Evolutionary conservation across 2,888 invertebrate genomes (phyloP).

Genomic region (Noctua janthe): DNA sequence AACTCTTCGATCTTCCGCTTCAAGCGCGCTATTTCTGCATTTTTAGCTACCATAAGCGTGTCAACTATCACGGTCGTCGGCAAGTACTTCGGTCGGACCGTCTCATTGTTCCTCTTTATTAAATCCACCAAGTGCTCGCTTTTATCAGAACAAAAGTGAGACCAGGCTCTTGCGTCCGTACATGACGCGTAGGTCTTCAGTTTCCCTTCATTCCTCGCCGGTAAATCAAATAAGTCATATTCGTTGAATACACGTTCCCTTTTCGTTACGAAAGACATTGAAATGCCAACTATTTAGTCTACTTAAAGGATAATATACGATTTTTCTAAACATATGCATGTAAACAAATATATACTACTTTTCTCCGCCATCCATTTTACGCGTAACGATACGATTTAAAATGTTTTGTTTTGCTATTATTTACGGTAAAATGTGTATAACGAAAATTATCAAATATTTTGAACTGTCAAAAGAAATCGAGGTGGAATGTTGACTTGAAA

Average conservation of each 20-base stretch:
- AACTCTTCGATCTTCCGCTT: conserved; percentile 86
- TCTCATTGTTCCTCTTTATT: conserved; percentile 86
- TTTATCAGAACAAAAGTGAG: conserved; percentile 88
- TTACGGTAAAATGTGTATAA: conserved; percentile 82
- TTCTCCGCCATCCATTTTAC: conserved; percentile 84
- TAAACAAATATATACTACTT: conserved; percentile 77
- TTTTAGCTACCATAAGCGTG: conserved; percentile 86
- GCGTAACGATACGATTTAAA: conserved; percentile 80
- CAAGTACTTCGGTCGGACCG: conserved; percentile 81
- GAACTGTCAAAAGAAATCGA: conserved; percentile 85
- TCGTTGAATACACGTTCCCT: conserved; percentile 87
- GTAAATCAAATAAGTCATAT: conserved; percentile 85
- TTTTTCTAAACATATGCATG: conserved; percentile 77
- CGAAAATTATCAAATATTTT: conserved; percentile 84
- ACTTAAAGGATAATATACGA: conserved; percentile 72
- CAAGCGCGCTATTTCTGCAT: conserved; percentile 87
- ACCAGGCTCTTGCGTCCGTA: conserved; percentile 91
- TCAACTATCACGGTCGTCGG: conserved; percentile 86
- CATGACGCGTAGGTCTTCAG: conserved; percentile 90
- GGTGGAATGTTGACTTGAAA: conserved; percentile 78
- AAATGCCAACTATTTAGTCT: conserved; percentile 70
- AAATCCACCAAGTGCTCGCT: conserved; percentile 90
- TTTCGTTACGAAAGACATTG: conserved; percentile 88
- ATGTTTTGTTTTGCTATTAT: conserved; percentile 75
- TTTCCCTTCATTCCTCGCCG: conserved; percentile 89